These are phyloP conservation scores for Eledona agricola DNA, from an alignment of 2,888 invertebrate species.

Conservation along the genomic window DNA sequence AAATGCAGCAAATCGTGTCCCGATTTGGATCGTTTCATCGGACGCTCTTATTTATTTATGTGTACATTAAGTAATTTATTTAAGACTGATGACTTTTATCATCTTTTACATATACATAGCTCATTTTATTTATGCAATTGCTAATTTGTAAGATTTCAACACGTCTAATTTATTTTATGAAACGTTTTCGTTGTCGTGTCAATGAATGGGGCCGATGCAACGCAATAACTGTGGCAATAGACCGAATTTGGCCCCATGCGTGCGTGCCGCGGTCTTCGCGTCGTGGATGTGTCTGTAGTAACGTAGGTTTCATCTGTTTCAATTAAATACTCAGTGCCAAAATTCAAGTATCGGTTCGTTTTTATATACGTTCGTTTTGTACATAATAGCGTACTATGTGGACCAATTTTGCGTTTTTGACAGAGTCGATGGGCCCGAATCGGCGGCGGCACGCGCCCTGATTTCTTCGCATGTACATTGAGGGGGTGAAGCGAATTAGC, in stretches of 20 bases:
- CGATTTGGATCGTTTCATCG: conserved; percentile 7
- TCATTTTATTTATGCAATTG: conserved; percentile 46
- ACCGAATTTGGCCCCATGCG: conserved; percentile 13
- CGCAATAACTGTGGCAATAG: conserved; percentile 27
- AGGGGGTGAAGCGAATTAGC: conserved; percentile 28
- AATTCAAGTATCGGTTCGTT: conserved; percentile 35
- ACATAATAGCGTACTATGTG: conserved; percentile 45
- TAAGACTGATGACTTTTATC: conserved; percentile 59
- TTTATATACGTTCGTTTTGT: no score
- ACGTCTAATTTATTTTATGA: conserved; percentile 39
- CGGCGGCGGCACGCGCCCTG: no score
- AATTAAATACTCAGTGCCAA: conserved; percentile 46
- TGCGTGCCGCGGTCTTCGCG: conserved; percentile 39
- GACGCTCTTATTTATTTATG: conserved; percentile 46
- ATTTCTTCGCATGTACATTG: conserved; percentile 27
- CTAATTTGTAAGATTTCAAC: conserved; percentile 30
- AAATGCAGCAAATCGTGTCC: conserved; percentile 20
- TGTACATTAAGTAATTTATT: conserved; percentile 57
- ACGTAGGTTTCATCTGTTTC: conserved; percentile 25
- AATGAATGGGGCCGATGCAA: conserved; percentile 12
- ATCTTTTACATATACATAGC: conserved; percentile 51
- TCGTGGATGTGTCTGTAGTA: conserved; percentile 16
- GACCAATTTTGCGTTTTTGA: conserved; percentile 44
- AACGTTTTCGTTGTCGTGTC: conserved; percentile 8
- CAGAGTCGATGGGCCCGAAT: no score